Evolutionary conservation across 92 coral and sea anemone species (phyloP).

Genomic region (Desmophyllum pertusum): DNA sequence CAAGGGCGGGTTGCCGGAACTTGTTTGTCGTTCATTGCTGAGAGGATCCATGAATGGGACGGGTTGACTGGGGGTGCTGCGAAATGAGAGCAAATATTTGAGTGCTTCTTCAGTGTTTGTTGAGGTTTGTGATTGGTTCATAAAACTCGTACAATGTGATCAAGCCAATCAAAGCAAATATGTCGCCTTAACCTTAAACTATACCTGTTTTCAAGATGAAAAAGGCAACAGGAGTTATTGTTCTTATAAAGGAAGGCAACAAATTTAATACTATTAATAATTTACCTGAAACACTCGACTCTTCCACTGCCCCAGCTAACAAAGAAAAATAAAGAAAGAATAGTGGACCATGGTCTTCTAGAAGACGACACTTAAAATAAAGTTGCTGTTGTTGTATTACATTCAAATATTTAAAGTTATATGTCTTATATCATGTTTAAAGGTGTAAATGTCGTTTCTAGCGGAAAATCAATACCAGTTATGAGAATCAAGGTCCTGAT

Average conservation of each 20-base stretch:
- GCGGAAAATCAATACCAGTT: too few species aligned
- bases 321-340: background rate
- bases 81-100: background rate
- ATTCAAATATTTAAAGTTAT: too few species aligned
- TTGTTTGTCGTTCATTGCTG: constrained; percentile 51
- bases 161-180: background rate
- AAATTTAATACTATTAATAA: background rate
- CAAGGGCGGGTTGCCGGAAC: constrained; percentile 74
- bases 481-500: too few species aligned
- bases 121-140: background rate
- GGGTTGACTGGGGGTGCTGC: constrained; percentile 90
- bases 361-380: background rate
- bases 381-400: too few species aligned
- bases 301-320: constrained; percentile 28
- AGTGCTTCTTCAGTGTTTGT: background rate
- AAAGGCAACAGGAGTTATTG: background rate
- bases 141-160: background rate
- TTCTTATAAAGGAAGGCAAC: background rate
- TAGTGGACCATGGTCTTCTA: background rate
- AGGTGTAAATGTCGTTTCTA: too few species aligned
- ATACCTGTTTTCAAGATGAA: background rate
- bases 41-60: constrained; percentile 72
- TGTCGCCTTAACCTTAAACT: background rate
- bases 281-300: constrained; percentile 55
- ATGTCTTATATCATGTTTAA: too few species aligned